Evolutionary conservation across 2,797 vertebrate species (phyloP).

Genomic region (Falco rusticolus): DNA sequence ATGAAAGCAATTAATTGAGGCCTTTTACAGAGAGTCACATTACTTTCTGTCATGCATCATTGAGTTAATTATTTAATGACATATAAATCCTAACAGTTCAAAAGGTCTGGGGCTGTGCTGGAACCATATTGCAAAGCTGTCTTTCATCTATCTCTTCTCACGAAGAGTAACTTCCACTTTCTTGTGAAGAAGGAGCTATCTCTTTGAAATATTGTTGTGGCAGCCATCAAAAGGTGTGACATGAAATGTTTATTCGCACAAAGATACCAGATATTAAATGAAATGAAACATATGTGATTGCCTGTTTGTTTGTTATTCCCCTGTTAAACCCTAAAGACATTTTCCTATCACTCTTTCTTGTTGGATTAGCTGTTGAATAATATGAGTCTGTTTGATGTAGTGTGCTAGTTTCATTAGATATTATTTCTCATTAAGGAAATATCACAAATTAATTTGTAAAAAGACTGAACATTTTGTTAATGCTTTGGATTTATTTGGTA

Average conservation of each 20-base stretch:
- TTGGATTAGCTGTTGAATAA: background rate
- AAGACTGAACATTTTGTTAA: constrained; percentile 17
- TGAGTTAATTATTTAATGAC: constrained; percentile 71
- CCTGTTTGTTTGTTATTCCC: constrained; percentile 34
- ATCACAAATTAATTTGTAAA: constrained; percentile 41
- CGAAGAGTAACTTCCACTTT: background rate
- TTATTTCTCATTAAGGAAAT: constrained; percentile 59
- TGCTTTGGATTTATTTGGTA: constrained; percentile 3
- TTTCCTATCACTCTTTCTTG: background rate
- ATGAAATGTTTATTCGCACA: constrained; percentile 58
- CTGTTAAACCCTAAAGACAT: background rate
- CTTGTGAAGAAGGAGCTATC: background rate
- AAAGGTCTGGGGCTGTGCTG: constrained; percentile 35
- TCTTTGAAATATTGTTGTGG: constrained; percentile 42
- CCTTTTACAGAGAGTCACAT: constrained; percentile 33
- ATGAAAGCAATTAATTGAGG: constrained; percentile 51
- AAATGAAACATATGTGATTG: constrained; percentile 16
- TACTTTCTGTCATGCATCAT: constrained; percentile 33
- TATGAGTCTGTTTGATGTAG: constrained; percentile 17
- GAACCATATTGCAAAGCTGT: background rate
- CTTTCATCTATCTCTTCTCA: constrained; percentile 19
- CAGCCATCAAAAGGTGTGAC: constrained; percentile 62
- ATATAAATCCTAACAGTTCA: constrained; percentile 13
- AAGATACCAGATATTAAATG: constrained; percentile 29
- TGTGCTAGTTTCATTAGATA: constrained; percentile 37